These are phyloP conservation scores for Glandiceps talaboti DNA, from an alignment of 53 echinoderm and acorn worm genomes.

Conservation along the genomic window DNA sequence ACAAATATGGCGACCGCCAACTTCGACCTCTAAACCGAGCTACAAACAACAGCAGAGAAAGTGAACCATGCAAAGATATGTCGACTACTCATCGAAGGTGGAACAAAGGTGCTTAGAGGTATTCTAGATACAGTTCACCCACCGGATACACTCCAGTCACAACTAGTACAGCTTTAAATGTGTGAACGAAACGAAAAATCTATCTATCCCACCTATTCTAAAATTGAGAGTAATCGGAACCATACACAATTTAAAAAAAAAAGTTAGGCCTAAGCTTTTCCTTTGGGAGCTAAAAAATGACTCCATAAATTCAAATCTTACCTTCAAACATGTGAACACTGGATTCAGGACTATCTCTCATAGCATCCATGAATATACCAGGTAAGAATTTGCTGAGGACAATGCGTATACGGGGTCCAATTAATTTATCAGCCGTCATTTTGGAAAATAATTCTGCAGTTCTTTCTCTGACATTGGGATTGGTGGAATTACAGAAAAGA, in stretches of 20 bases:
- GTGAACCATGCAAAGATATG: not conserved
- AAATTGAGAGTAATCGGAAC: no score
- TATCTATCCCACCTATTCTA: no score
- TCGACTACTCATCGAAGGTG: not conserved
- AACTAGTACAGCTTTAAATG: no score
- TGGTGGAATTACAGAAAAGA: slow-evolving; percentile 92
- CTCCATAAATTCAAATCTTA: no score
- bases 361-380: slow-evolving; percentile 85
- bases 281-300: no score
- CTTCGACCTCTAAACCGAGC: not conserved
- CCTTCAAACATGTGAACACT: slow-evolving; percentile 99
- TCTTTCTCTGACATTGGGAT: slow-evolving; percentile 72
- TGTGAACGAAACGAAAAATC: no score
- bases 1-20: no score
- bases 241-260: no score
- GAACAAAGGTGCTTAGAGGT: not conserved
- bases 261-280: no score
- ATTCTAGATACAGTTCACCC: not conserved
- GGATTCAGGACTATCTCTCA: slow-evolving; percentile 86
- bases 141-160: not conserved
- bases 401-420: slow-evolving; percentile 84
- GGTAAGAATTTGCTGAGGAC: slow-evolving; percentile 83
- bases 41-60: not conserved
- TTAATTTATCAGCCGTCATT: slow-evolving; percentile 87
- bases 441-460: slow-evolving; percentile 78